Evolutionary conservation across 2,113 vertebrate species (phyloP), one percentile per base, ranked within the genome.

Genomic region (Rhinichthys klamathensis): DNA sequence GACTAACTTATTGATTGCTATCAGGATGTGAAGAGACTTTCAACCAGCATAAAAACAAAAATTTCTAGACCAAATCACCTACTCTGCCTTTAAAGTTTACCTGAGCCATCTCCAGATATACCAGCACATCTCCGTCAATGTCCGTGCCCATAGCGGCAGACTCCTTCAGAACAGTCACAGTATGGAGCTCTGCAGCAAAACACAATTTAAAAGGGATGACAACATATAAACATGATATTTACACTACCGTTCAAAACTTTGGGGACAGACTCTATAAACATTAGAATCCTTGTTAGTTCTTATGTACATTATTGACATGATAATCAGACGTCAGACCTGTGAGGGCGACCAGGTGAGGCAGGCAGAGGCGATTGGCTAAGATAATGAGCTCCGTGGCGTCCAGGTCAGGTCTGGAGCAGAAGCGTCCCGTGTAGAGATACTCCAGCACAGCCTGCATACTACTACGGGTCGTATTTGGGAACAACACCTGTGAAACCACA

Each of bases 361-460:
- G 92, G 90, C 96, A 96, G 87, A 96, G 94, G 87, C 96, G 95
- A 93, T 96, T 96, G 83, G 96, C 95, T 15, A 96, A 86, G 88
- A 96, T 95, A 88, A 96, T 96, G 88, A 96, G 96, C 92, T 96
- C 95, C 95, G 96, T 95, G 87, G 96, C 93, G 0, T 96, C 96
- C 18, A 96, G 95, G 91, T 96, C 95, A 0, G 94, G 92, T 80
- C 95, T 94, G 86, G 96, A 94, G 88, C 94, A 95, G 93, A 96
- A 96, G 93, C 93, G 94, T 70, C 96, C 96, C 0, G 95, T 96
- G 91, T 96, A 96, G 35, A 96, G 94, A 86, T 96, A 96, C 89
- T 96, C 96, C 82, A 96, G 92, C 91, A 96, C 96, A 0, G 96
- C 96, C 73, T 95, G 87, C 96, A 96, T 96, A 90, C 96, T 96